Evolutionary conservation across 1,140 invertebrate genomes (phyloP), one percentile per base, ranked within the genome.

Genomic region (Formica exsecta): DNA sequence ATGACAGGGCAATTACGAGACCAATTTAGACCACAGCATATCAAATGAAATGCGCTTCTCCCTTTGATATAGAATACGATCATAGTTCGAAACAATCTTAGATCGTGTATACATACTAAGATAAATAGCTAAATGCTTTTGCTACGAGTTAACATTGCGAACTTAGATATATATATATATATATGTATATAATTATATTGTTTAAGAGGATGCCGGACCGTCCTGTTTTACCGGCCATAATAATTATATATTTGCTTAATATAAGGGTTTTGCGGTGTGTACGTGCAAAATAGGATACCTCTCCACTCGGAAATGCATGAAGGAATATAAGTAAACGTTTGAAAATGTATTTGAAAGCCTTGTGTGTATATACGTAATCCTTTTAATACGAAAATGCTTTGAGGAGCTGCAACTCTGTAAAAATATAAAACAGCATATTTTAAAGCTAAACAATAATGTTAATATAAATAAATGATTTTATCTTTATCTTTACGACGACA

Each of bases 1-100:
- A 83, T 74, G 38, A 59, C 54, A 36, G 19, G 19, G 13, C 29
- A 74, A 83, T 83, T 83, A 83, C 25, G 68, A 48, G n/a, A 74
- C 57, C 54, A n/a, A 83, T 74, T 83, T 73, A 61, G 38, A 44
- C 38, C 32, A 16, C 29, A 41, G 9, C 16, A 32, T 13, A 61
- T 71, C 36, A n/a, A 71, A 38, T 41, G 32, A 32, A 32, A 38
- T 57, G 79, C 22, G 32, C 13, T 25, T 81, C 25, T 73, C 66
- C 54, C 51, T 73, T 81, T 80, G 64, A 80, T 80, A 32, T 3
- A 4, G 44, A 80, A 80, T 57, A 68, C 16, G 19, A 25, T 59
- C 11, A 32, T 41, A n/a, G 5, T 57, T 68, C 9, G 7, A 4
- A 5, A 7, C 16, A 48, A 51, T 3, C 8, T 54, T 51, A 66